Evolutionary conservation across 1,140 invertebrate genomes (phyloP), one percentile per base, ranked within the genome.

Genomic region (Mya arenaria): DNA sequence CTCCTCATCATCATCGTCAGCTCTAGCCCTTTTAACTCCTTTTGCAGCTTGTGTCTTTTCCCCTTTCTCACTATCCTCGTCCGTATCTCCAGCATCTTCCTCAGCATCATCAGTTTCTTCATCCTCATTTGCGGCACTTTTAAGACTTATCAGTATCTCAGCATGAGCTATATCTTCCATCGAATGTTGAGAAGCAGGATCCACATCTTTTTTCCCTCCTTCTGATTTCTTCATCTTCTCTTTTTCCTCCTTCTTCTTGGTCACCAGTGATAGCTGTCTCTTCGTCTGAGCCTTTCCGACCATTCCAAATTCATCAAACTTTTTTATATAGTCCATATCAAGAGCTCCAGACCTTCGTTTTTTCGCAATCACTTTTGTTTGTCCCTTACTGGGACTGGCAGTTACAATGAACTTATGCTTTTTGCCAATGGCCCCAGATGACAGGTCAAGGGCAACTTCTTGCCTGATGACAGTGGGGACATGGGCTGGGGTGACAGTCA

Each of bases 131-230:
- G 65, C 32, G 17, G 15, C 69, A 65, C 39, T 82, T 56, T 73
- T 82, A 1, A 82, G 44, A 25, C 68, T 73, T 25, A 82, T 82
- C 6, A 82, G 39, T 65, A 82, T 82, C 44, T 82, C 68, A 23
- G 79, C 79, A 74, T 82, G 79, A n/a, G 63, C 69, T 3, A 82
- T 13, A 23, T 82, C 79, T 66, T 82, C 79, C 79, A 82, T 66
- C n/a, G 79, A 82, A 52, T 82, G 79, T 48, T 82, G 79, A 3
- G 56, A 41, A 34, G 58, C 56, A n/a, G 73, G 41, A 17, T 63
- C 55, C 15, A 48, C 48, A 32, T 60, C 48, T 34, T 62, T 30
- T 39, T 75, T 75, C 25, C 52, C 73, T 23, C 48, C 48, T 52
- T 23, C 48, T 19, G 13, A 30, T 25, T 68, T 68, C 36, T 68